Evolutionary conservation across 2,888 invertebrate genomes (phyloP), one percentile per base, ranked within the genome.

Genomic region (Drosophila mayaguana): DNA sequence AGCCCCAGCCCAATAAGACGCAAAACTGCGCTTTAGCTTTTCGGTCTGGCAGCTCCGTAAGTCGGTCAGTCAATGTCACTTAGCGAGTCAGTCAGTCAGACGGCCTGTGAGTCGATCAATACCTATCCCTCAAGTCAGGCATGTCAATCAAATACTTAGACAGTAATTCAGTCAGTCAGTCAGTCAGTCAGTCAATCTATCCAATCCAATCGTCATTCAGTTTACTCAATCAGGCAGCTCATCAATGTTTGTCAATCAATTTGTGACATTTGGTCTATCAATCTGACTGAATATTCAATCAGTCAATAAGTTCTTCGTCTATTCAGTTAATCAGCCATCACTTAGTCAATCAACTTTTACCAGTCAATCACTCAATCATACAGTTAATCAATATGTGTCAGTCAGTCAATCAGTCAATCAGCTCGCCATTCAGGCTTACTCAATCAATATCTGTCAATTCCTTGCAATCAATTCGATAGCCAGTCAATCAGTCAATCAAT

Each of bases 1-100:
- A 51, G 61, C 63, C 65, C 62, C 48, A 67, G 22, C 9, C 28
- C 28, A 40, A n/a, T 14, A 55, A 67, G 43, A 40, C 20, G 28
- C 45, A 43, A 64, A 75, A 75, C 55, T 71, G 65, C 43, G 71
- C 22, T 56, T 62, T 28, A n/a, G 51, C 62, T 51, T 56, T 22
- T 22, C 38, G 59, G 51, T 63, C 63, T 61, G 12, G 56, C 56
- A 46, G 14, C 11, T 53, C 48, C 14, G 9, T n/a, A 46, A 46
- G 46, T 46, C 46, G 46, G 25, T 11, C 48, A 48, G 48, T 48
- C 48, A 32, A 28, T 32, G 55, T 72, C 56, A 62, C 18, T 56
- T 55, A 25, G 28, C 48, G 28, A 18, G 28, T 2, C 48, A 18
- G 12, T 12, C n/a, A 25, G 3, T 12, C 48, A 50, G 16, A 0